phyloP scores from a whole-genome alignment of 2,113 vertebrate species.

The Reinhardtius hippoglossoides region DNA sequence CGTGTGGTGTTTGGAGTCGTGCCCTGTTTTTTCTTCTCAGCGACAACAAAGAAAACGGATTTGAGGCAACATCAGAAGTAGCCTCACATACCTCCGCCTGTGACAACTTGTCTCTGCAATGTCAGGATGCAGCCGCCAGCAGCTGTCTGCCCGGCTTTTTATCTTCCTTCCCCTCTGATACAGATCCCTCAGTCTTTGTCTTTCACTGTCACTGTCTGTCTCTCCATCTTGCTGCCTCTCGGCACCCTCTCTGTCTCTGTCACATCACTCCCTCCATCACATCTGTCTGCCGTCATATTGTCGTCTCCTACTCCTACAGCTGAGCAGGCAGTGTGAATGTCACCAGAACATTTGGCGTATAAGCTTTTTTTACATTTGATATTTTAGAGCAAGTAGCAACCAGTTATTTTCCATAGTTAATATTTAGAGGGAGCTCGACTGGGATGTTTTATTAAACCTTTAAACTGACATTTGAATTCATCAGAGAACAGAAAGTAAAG shows the following conservation, averaged over 20 bases:
- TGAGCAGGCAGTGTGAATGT: neutral
- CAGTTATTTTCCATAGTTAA: neutral
- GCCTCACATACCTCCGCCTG: conserved; percentile 23
- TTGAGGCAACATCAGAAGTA: conserved; percentile 39
- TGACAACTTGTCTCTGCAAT: conserved; percentile 54
- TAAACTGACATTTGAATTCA: conserved; percentile 8
- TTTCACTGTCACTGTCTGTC: conserved; percentile 32
- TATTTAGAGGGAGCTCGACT: neutral
- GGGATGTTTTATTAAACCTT: neutral
- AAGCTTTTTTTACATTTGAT: neutral
- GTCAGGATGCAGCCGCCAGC: conserved; percentile 34
- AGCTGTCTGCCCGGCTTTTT: conserved; percentile 43
- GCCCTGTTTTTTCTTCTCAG: conserved; percentile 3
- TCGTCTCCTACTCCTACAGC: neutral
- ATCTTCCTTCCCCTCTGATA: conserved; percentile 39
- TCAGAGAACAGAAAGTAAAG: too few relatives aligned
- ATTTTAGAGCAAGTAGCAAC: conserved; percentile 3
- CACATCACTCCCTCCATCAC: conserved; percentile 14
- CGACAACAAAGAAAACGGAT: conserved; percentile 35
- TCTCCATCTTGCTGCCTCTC: conserved; percentile 33
- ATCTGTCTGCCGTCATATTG: neutral
- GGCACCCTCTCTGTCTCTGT: conserved; percentile 14
- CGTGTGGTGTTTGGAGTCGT: neutral
- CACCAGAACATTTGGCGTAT: neutral
- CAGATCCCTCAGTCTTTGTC: conserved; percentile 24